Evolutionary conservation across 1,140 invertebrate genomes (phyloP), one percentile per base, ranked within the genome.

Genomic region (Zaprionus capensis): DNA sequence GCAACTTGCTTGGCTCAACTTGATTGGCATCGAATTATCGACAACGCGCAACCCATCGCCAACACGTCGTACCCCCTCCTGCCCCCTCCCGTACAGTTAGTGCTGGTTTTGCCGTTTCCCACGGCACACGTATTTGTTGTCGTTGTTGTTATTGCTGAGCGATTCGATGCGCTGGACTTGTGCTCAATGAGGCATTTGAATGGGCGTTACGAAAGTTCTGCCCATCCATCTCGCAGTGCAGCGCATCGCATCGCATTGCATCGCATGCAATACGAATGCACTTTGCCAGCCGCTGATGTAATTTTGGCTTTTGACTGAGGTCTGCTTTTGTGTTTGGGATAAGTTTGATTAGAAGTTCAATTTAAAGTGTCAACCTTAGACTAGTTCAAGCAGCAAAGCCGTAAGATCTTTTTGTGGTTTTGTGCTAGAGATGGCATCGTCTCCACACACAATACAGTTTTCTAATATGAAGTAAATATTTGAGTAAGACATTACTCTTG

Each of bases 1-100:
- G 72, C 62, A 83, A 83, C 81, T 83, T 79, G 71, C 67, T 24
- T 26, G 15, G 58, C 59, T 51, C 72, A 63, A 75, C 65, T 74
- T 68, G 71, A 46, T 55, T 38, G 56, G 41, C 38, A 36, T 36
- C 59, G 34, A 58, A 57, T 56, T 34, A 26, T 15, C 46, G 4
- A 51, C 38, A 41, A 14, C 17, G 38, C 28, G 53, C 61, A 36
- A 36, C 31, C 24, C 36, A 5, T 14, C 22, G n/a, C 24, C 53
- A 28, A 2, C 14, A 51, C 11, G 5, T 20, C 31, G 15, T 12
- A 4, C 17, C 41, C 56, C 36, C 26, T 15, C 31, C 22, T 51
- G 0, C 28, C 11, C 12, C 31, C 15, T 20, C 28, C 1, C 1
- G 2, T 24, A n/a, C 56, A 2, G 4, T 22, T 9, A 58, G 14